Evolutionary conservation across 2,797 vertebrate species (phyloP).

Genomic region (Bufotes viridis): DNA sequence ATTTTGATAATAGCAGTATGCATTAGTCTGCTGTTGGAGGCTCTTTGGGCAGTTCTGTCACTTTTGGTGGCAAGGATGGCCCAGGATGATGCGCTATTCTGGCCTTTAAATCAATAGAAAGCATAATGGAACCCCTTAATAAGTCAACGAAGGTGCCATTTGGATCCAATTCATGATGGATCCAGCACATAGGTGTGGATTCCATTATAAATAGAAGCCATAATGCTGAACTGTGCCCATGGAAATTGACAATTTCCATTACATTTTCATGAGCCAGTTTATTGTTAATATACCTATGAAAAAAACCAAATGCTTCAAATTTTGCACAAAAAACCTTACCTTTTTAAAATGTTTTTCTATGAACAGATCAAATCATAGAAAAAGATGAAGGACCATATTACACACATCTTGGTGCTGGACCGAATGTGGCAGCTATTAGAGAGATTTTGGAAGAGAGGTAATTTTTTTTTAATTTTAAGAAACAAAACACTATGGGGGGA

Average conservation of each 20-base stretch:
- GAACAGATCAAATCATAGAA: slow-evolving; percentile 97
- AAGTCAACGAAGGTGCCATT: too few species aligned
- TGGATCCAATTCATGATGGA: background rate
- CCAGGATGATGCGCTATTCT: background rate
- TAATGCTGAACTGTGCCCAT: background rate
- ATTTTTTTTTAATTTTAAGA: slow-evolving; percentile 52
- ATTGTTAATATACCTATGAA: background rate
- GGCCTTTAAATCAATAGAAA: background rate
- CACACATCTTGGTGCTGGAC: slow-evolving; percentile 96
- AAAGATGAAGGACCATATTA: slow-evolving; percentile 99
- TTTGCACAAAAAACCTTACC: slow-evolving; percentile 67
- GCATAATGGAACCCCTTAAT: background rate
- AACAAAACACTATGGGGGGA: background rate
- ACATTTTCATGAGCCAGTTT: background rate
- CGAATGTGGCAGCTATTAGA: slow-evolving; percentile 90
- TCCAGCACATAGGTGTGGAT: background rate
- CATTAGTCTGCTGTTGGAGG: background rate
- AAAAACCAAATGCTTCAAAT: background rate
- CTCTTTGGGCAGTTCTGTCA: too few species aligned
- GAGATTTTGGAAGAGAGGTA: slow-evolving; percentile 96
- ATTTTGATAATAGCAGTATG: background rate
- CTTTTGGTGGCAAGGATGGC: background rate
- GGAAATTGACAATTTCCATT: background rate
- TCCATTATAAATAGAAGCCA: background rate
- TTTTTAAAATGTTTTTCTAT: slow-evolving; percentile 74